phyloP scores from a whole-genome alignment of 2,113 vertebrate species.

The Platichthys stellatus region DNA sequence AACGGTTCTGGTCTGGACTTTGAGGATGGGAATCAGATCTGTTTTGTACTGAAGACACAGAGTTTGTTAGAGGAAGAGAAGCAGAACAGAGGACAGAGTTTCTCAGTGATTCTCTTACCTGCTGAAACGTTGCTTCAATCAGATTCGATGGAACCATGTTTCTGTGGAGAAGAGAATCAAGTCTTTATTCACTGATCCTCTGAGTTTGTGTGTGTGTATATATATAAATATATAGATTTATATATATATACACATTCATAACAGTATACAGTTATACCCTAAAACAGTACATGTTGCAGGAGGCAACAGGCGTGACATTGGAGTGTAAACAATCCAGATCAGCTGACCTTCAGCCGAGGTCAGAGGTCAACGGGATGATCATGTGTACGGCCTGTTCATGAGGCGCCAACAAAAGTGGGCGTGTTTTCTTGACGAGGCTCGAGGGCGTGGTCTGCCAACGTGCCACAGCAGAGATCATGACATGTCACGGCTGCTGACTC shows the following conservation, averaged over 20 bases:
- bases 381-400: constrained; percentile 2
- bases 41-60: constrained; percentile 86
- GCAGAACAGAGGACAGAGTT: neutral
- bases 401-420: neutral
- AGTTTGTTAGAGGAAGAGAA: neutral
- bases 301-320: neutral
- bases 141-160: constrained; percentile 94
- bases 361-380: constrained; percentile 44
- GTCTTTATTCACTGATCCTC: neutral
- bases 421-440: neutral
- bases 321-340: neutral
- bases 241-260: too few species aligned
- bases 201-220: too few species aligned
- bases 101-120: constrained; percentile 74
- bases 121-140: constrained; percentile 90
- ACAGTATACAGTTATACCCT: too few species aligned
- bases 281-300: neutral
- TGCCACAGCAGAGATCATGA: constrained; percentile 59
- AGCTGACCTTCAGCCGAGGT: constrained; percentile 19
- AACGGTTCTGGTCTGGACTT: constrained; percentile 64
- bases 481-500: constrained; percentile 21
- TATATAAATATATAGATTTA: too few species aligned
- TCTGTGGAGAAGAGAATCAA: constrained; percentile 66
- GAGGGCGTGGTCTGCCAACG: constrained; percentile 26
- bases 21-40: constrained; percentile 82